These are phyloP conservation scores for Sycon ciliatum DNA, from an alignment of 37 sponge, comb jelly and placozoan genomes.

Conservation along the genomic window DNA sequence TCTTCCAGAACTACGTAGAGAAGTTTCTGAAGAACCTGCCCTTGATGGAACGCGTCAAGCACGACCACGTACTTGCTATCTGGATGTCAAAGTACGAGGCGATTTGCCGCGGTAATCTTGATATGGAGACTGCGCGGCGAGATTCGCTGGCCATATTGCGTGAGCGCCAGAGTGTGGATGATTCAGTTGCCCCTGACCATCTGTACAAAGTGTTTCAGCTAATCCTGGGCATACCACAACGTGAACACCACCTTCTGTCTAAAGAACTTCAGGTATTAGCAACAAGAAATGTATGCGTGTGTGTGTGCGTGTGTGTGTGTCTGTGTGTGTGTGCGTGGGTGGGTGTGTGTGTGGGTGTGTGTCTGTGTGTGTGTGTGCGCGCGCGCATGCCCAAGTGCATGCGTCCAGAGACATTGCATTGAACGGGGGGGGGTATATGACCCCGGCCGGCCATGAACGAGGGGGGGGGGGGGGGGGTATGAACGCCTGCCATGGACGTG, in stretches of 20 bases:
- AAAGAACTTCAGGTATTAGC: slow-evolving; percentile 36
- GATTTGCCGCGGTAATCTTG: not conserved
- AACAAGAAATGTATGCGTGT: not conserved
- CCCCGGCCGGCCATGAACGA: too few relatives aligned
- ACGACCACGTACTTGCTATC: not conserved
- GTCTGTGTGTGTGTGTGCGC: too few relatives aligned
- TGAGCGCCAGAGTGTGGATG: not conserved
- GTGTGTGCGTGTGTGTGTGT: not conserved
- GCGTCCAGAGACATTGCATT: too few relatives aligned
- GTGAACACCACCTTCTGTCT: slow-evolving; percentile 41
- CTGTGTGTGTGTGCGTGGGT: not conserved
- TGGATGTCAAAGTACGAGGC: not conserved
- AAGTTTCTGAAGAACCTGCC: not conserved
- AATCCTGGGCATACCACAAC: slow-evolving; percentile 32
- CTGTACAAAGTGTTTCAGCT: slow-evolving; percentile 55
- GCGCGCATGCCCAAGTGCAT: too few relatives aligned
- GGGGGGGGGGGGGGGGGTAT: too few relatives aligned
- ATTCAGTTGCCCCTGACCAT: slow-evolving; percentile 5
- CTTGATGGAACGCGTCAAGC: not conserved
- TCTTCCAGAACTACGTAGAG: not conserved
- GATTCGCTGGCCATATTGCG: not conserved
- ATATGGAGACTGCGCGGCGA: not conserved
- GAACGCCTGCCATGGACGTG: too few relatives aligned
- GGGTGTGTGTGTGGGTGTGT: not conserved
- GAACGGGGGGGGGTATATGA: too few relatives aligned